Evolutionary conservation across 2,113 vertebrate genomes (phyloP).

Genomic region (Xyrauchen texanus): DNA sequence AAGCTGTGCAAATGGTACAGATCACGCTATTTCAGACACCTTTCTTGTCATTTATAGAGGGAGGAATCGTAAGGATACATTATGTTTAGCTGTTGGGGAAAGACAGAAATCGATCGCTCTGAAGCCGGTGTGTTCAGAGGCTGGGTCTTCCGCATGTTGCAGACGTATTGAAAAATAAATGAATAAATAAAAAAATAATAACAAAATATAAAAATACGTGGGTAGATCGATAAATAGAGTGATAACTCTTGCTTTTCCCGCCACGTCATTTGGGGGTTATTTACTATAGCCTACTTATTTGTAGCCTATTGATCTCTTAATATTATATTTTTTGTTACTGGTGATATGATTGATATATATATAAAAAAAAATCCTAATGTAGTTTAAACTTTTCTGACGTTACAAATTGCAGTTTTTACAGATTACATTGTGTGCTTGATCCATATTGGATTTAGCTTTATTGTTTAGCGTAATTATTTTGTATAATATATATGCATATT

Average conservation of each 20-base stretch:
- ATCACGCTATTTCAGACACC: neutral
- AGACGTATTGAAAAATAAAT: neutral
- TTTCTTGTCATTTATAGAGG: neutral
- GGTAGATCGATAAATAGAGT: neutral
- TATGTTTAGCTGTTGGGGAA: neutral
- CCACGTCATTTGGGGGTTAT: neutral
- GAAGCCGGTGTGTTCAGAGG: neutral
- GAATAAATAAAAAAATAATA: neutral
- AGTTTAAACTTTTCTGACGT: neutral
- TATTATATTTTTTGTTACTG: neutral
- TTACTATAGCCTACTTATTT: neutral
- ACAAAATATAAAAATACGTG: neutral
- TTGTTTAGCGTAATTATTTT: neutral
- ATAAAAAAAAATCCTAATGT: neutral
- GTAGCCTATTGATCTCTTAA: neutral
- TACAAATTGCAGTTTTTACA: neutral
- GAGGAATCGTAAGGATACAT: neutral
- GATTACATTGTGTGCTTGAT: neutral
- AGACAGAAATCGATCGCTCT: neutral
- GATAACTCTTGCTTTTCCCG: neutral
- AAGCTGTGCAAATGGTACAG: slow-evolving; percentile 3
- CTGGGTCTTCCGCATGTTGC: neutral
- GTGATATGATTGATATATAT: neutral
- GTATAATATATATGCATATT: neutral
- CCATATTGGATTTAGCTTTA: neutral